Conservation (phyloP, 2,113 vertebrate species). For the Gymnorhina tibicen region DNA sequence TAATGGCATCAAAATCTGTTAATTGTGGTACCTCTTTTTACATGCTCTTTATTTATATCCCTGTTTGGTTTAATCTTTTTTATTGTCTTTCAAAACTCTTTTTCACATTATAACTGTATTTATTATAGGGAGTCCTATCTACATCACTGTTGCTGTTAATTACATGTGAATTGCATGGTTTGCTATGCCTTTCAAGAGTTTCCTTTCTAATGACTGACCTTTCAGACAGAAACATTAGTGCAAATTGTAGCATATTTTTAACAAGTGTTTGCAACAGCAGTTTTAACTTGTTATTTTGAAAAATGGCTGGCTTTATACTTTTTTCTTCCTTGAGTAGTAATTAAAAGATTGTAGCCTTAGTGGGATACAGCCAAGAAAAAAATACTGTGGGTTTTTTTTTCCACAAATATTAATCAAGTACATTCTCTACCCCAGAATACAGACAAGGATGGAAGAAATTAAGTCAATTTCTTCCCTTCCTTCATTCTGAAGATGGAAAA, state of each 20-base stretch:
- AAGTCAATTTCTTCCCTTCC: not conserved
- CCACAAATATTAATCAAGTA: not conserved
- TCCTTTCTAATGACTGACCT: slow-evolving; percentile 26
- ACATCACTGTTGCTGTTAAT: slow-evolving; percentile 55
- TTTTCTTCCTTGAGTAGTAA: not conserved
- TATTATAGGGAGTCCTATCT: slow-evolving; percentile 47
- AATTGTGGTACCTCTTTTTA: slow-evolving; percentile 54
- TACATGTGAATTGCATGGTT: slow-evolving; percentile 37
- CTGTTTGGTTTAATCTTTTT: slow-evolving; percentile 54
- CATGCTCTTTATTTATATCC: slow-evolving; percentile 55
- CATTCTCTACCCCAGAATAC: not conserved
- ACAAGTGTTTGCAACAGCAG: not conserved
- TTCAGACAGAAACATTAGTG: not conserved
- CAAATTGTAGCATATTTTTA: not conserved
- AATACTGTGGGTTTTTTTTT: not conserved
- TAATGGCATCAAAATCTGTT: slow-evolving; percentile 68
- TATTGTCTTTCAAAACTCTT: slow-evolving; percentile 48
- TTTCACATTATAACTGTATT: slow-evolving; percentile 19
- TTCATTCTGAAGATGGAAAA: not conserved
- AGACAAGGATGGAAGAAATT: not conserved
- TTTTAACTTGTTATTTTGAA: not conserved
- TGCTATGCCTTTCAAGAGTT: slow-evolving; percentile 47
- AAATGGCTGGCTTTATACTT: not conserved
- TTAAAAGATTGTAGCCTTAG: not conserved
- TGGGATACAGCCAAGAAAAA: not conserved